phyloP scores from a whole-genome alignment of 1,140 invertebrate genomes.

The Mercenaria mercenaria region DNA sequence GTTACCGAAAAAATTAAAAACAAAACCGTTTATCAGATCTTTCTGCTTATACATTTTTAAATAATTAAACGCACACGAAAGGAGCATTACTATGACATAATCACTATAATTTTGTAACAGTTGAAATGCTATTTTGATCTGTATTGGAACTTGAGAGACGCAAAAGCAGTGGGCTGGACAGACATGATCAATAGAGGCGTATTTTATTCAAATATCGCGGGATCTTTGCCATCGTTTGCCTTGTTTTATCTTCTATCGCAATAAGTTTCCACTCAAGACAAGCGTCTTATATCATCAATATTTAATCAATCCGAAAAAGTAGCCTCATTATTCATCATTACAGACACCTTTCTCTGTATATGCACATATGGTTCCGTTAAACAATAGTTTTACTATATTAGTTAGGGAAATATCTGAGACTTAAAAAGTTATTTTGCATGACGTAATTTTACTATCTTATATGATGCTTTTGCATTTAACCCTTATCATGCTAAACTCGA shows the following conservation, averaged over 20 bases:
- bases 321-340: background rate
- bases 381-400: too few relatives aligned
- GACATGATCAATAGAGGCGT: conserved; percentile 1
- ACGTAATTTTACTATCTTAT: too few relatives aligned
- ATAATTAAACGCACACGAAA: background rate
- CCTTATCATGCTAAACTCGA: too few relatives aligned
- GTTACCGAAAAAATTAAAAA: too few relatives aligned
- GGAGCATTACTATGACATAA: conserved; percentile 8
- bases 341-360: background rate
- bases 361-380: background rate
- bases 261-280: conserved; percentile 27
- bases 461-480: too few relatives aligned
- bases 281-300: conserved; percentile 29
- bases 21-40: too few relatives aligned
- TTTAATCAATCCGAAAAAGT: conserved; percentile 23
- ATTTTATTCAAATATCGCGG: conserved; percentile 30
- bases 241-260: background rate
- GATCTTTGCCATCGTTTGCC: background rate
- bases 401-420: too few relatives aligned
- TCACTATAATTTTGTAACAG: background rate
- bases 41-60: too few relatives aligned
- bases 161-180: background rate
- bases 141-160: background rate
- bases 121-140: conserved; percentile 4
- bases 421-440: too few relatives aligned